phyloP scores from a whole-genome alignment of 92 coral and sea anemone species.

The Parazoanthus darwini region DNA sequence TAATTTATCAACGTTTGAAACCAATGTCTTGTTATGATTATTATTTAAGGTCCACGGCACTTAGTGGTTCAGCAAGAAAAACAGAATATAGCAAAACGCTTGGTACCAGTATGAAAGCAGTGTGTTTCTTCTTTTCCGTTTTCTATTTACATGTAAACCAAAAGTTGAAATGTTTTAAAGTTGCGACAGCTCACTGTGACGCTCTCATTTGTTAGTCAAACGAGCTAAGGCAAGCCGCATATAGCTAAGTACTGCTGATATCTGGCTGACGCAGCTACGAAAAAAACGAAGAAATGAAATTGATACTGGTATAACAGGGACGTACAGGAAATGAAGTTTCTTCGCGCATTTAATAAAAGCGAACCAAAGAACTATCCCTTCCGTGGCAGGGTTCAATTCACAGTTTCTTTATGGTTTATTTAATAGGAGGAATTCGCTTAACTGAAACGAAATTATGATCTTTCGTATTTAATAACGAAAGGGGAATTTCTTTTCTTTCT shows the following conservation, averaged over 20 bases:
- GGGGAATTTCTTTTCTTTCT: constrained; percentile 1
- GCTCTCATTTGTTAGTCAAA: constrained; percentile 9
- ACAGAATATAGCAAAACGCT: neutral
- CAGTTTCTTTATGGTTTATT: neutral
- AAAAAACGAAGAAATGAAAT: constrained; percentile 23
- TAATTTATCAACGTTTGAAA: constrained; percentile 12
- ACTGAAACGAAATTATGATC: neutral
- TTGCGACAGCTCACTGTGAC: constrained; percentile 20
- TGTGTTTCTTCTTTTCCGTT: constrained; percentile 5
- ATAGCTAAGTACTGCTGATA: neutral
- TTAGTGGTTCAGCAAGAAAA: constrained; percentile 34
- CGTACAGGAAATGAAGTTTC: constrained; percentile 9
- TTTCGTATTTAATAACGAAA: neutral
- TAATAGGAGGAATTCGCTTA: constrained; percentile 1
- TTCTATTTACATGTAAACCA: constrained; percentile 12
- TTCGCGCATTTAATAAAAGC: neutral
- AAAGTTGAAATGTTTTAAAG: neutral
- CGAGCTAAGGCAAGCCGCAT: neutral
- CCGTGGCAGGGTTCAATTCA: constrained; percentile 18
- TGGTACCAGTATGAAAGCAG: neutral
- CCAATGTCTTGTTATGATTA: constrained; percentile 20
- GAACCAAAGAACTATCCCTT: neutral
- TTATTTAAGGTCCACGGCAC: neutral
- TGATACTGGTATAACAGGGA: neutral
- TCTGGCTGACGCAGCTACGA: neutral